Conservation (phyloP, 2,797 vertebrate species). For the Hozukius guyotensis region DNA sequence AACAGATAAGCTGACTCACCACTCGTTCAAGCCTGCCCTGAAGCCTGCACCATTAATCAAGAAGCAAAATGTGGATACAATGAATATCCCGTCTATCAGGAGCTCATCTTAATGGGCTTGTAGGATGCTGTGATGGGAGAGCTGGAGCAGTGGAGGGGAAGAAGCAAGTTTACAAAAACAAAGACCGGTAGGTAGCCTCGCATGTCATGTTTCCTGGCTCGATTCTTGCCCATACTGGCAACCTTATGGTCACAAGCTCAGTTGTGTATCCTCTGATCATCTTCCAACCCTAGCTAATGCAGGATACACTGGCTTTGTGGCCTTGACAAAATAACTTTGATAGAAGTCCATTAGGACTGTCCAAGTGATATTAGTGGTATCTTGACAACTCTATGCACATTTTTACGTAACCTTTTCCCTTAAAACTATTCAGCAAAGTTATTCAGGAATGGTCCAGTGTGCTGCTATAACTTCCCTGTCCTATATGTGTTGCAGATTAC, state of each 20-base stretch:
- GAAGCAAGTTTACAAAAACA: neutral
- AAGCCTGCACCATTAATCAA: slow-evolving; percentile 51
- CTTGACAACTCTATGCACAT: neutral
- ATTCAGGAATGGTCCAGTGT: neutral
- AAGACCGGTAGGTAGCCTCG: neutral
- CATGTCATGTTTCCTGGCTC: neutral
- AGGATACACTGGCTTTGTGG: neutral
- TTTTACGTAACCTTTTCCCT: neutral
- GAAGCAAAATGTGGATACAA: slow-evolving; percentile 51
- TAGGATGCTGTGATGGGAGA: slow-evolving; percentile 18
- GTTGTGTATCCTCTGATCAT: neutral
- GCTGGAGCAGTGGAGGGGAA: neutral
- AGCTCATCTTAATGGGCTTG: slow-evolving; percentile 54
- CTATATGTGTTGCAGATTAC: neutral
- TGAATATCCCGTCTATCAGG: slow-evolving; percentile 41
- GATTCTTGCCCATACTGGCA: neutral
- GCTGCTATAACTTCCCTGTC: neutral
- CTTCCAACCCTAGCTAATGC: neutral
- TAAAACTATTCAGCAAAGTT: neutral
- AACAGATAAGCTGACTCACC: slow-evolving; percentile 41
- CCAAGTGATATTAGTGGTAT: neutral
- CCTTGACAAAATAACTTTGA: neutral
- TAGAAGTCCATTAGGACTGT: neutral
- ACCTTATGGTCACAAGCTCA: neutral
- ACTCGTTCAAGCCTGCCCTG: slow-evolving; percentile 8